Evolutionary conservation across 2,888 invertebrate genomes (phyloP).

Genomic region (Toxonevra muliebris): DNA sequence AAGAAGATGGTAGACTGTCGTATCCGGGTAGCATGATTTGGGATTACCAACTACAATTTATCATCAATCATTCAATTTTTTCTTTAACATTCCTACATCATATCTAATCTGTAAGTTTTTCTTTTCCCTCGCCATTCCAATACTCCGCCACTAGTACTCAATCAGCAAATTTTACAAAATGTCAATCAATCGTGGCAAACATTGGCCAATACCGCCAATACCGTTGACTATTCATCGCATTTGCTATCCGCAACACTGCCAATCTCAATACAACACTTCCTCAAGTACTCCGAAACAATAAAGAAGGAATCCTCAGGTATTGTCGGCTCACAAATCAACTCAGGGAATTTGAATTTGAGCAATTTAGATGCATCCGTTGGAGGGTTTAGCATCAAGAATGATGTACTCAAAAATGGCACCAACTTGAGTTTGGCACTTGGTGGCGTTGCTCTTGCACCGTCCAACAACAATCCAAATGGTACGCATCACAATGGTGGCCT

Average conservation of each 20-base stretch:
- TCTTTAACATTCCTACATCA: too few relatives aligned
- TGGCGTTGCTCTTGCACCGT: slow-evolving; percentile 57
- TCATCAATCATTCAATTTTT: too few relatives aligned
- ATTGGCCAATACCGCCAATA: slow-evolving; percentile 65
- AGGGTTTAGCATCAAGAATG: slow-evolving; percentile 60
- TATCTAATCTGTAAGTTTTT: background rate
- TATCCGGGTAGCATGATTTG: background rate
- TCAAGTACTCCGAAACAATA: slow-evolving; percentile 66
- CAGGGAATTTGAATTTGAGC: slow-evolving; percentile 60
- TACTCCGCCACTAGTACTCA: slow-evolving; percentile 54
- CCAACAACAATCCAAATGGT: slow-evolving; percentile 51
- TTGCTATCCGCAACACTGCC: slow-evolving; percentile 66
- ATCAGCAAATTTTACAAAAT: slow-evolving; percentile 66
- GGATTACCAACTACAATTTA: too few relatives aligned
- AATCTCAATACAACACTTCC: slow-evolving; percentile 66
- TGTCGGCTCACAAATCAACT: slow-evolving; percentile 58
- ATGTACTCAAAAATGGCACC: slow-evolving; percentile 64
- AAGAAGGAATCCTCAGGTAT: slow-evolving; percentile 65
- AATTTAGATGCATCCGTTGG: slow-evolving; percentile 53
- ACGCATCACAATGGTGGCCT: slow-evolving; percentile 58
- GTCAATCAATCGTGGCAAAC: slow-evolving; percentile 66
- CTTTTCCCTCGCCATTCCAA: background rate
- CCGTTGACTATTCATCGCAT: slow-evolving; percentile 66
- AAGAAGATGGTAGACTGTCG: background rate
- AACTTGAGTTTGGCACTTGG: slow-evolving; percentile 64